Base-by-base conservation (phyloP, 1,140 invertebrate species). In the Zaprionus lachaisei region DNA sequence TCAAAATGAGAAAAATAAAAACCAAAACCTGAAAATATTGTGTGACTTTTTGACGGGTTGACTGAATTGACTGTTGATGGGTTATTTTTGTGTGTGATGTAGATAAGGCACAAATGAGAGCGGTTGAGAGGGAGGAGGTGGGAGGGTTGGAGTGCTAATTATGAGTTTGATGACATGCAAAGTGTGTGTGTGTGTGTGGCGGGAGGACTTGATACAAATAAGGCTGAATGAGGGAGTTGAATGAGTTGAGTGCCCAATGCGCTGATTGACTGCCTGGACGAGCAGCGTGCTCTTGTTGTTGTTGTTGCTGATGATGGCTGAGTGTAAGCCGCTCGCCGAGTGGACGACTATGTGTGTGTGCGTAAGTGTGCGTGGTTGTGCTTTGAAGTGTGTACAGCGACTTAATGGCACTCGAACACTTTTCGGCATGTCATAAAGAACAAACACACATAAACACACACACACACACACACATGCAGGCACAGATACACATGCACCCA, bases 361-460 rank as follows among this genome's bases (percentile, higher is more conserved):
- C 64, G 81, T 55, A 64, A 69, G 56, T 61, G 31, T 47, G 64
- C 37, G 61, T 70, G 51, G 24, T 54, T 60, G 75, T 72, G 83
- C 70, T 57, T 80, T 77, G 60, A 77, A 77, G 83, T 83, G 83
- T 68, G 81, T 81, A 81, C 84, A 89, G 84, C 75, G 79, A 77
- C 86, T 90, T 90, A 85, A 90, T 90, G 85, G 79, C 86, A 81
- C 85, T 90, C 85, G 67, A 90, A 90, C 85, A 90, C 85, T 90
- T 90, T 89, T 89, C 72, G 84, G 84, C 84, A 89, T 89, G 83
- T 87, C 83, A 79, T 87, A 87, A 87, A 89, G 86, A 87, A 83
- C 84, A 87, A 75, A 65, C 69, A 67, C 74, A 57, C 63, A 74
- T 57, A 34, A 55, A 76, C n/a, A 55, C 57, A 47, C 31, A 28